Evolutionary conservation across 2,888 invertebrate genomes (phyloP).

Genomic region (Sinopyrophorus schimmeli): DNA sequence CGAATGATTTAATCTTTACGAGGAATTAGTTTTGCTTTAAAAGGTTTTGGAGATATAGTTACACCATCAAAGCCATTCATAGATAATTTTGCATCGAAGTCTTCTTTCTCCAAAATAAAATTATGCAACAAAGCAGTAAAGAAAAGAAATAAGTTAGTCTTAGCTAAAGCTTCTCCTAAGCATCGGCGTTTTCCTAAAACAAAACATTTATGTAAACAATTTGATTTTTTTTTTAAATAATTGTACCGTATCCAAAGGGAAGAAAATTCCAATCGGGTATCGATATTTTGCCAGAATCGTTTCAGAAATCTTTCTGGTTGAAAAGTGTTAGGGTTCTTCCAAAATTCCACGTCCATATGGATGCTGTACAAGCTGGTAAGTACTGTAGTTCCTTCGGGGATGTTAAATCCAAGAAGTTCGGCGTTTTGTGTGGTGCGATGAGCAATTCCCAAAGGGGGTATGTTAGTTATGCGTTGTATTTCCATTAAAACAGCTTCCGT

Average conservation of each 20-base stretch:
- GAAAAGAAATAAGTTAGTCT: conserved; percentile 63
- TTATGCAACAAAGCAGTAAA: conserved; percentile 64
- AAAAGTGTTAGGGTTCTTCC: conserved; percentile 65
- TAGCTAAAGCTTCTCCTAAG: conserved; percentile 66
- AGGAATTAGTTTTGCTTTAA: conserved; percentile 41
- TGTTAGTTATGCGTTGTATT: conserved; percentile 57
- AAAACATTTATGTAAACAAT: conserved; percentile 3
- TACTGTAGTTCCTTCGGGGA: conserved; percentile 61
- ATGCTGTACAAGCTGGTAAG: conserved; percentile 65
- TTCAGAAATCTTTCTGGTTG: conserved; percentile 68
- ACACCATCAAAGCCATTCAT: conserved; percentile 49
- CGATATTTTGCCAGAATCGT: conserved; percentile 56
- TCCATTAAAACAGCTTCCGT: conserved; percentile 58
- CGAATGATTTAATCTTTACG: conserved; percentile 28
- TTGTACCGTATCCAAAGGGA: conserved; percentile 68
- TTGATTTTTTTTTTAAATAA: neutral
- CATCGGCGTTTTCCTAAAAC: conserved; percentile 66
- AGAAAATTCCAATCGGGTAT: conserved; percentile 60
- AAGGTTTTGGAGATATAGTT: conserved; percentile 51
- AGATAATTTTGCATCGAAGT: conserved; percentile 31
- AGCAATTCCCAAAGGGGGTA: conserved; percentile 61
- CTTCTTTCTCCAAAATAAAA: conserved; percentile 51
- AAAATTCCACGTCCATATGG: conserved; percentile 62
- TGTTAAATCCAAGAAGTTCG: conserved; percentile 54
- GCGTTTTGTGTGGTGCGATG: conserved; percentile 56